Evolutionary conservation across 2,113 vertebrate genomes (phyloP).

Genomic region (Carettochelys insculpta): DNA sequence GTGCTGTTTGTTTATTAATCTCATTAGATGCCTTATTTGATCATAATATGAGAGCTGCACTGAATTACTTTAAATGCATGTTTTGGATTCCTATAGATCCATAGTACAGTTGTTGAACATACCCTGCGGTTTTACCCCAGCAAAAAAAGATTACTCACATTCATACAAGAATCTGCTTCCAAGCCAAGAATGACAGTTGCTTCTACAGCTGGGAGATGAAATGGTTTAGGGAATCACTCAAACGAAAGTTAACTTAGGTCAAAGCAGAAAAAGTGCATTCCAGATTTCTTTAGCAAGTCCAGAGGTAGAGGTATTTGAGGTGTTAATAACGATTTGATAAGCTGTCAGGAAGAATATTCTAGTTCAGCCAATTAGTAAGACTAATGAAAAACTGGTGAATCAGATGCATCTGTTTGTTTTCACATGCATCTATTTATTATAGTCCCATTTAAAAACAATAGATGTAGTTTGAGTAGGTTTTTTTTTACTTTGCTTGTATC

Average conservation of each 20-base stretch:
- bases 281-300: constrained; percentile 33
- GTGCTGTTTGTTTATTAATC: constrained; percentile 71
- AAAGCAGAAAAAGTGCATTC: constrained; percentile 41
- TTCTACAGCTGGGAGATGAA: constrained; percentile 82
- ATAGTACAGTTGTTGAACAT: constrained; percentile 92
- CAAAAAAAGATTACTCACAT: constrained; percentile 80
- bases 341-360: background rate
- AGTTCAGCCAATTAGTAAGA: background rate
- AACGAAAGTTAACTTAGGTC: constrained; percentile 68
- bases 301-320: constrained; percentile 2
- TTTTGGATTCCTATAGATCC: constrained; percentile 88
- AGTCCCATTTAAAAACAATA: constrained; percentile 10
- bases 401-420: background rate
- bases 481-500: background rate
- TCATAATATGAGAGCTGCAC: constrained; percentile 76
- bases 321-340: background rate
- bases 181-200: constrained; percentile 92
- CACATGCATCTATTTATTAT: background rate
- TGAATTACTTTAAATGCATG: constrained; percentile 84
- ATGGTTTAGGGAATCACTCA: constrained; percentile 79
- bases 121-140: constrained; percentile 84
- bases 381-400: background rate
- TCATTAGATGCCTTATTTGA: constrained; percentile 68
- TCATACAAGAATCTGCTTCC: constrained; percentile 78
- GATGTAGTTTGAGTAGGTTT: background rate